phyloP scores from a whole-genome alignment of 2,113 vertebrate genomes.

The Chlorodrepanis virens region DNA sequence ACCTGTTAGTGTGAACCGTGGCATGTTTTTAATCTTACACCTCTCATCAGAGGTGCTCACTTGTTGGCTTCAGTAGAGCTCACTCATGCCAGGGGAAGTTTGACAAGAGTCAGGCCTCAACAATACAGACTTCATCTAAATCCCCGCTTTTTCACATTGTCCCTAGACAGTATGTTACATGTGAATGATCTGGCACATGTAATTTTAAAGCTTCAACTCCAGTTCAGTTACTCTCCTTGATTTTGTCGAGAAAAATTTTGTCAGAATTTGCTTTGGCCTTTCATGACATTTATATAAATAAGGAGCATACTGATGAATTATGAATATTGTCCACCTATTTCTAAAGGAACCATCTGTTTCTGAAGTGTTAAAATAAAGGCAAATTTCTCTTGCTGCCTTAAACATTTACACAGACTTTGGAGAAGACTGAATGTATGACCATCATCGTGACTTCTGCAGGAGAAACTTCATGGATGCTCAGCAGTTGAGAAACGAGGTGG shows the following conservation, averaged over 20 bases:
- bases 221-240: background rate
- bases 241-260: constrained; percentile 9
- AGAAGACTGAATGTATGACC: constrained; percentile 19
- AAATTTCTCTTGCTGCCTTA: constrained; percentile 46
- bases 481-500: background rate
- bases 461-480: background rate
- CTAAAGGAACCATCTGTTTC: background rate
- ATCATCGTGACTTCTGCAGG: constrained; percentile 7
- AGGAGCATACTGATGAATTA: background rate
- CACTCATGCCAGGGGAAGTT: background rate
- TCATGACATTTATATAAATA: background rate
- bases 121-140: constrained; percentile 6
- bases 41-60: background rate
- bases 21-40: constrained; percentile 37
- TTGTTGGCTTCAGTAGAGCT: background rate
- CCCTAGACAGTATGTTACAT: background rate
- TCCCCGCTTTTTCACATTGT: constrained; percentile 19
- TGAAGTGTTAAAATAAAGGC: constrained; percentile 36
- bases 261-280: constrained; percentile 31
- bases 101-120: constrained; percentile 2
- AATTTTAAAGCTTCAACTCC: background rate
- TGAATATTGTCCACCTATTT: background rate
- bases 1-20: constrained; percentile 52
- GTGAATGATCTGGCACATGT: constrained; percentile 8
- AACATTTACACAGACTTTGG: background rate